These are phyloP conservation scores for Sceloporus tristichus DNA, from an alignment of 2,113 vertebrate species.

Conservation along the genomic window DNA sequence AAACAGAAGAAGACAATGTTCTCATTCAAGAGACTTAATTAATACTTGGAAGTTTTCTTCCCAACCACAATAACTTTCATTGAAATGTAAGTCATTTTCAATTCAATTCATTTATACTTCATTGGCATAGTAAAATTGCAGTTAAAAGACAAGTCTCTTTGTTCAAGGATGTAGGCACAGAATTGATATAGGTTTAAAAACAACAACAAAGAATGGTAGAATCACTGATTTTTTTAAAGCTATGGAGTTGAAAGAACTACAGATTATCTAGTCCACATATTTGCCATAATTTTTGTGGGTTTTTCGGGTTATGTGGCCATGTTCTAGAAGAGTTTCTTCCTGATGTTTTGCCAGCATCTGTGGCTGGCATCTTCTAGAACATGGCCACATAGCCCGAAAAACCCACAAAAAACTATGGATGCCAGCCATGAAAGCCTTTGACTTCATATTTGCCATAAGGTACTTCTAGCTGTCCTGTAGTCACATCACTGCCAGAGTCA, in stretches of 20 bases:
- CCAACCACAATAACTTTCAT: slow-evolving; percentile 23
- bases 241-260: background rate
- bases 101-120: slow-evolving; percentile 31
- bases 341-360: no score
- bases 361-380: no score
- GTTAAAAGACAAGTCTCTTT: slow-evolving; percentile 24
- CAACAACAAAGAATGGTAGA: background rate
- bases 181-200: background rate
- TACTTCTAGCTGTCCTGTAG: background rate
- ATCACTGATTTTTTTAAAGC: slow-evolving; percentile 4
- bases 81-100: slow-evolving; percentile 34
- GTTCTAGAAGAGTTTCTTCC: no score
- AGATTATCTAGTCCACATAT: background rate
- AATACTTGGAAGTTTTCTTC: slow-evolving; percentile 19
- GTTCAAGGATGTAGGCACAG: background rate
- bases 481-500: background rate
- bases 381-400: no score
- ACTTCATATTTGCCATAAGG: background rate
- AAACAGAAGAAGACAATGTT: slow-evolving; percentile 22
- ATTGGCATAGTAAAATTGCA: slow-evolving; percentile 21
- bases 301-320: no score
- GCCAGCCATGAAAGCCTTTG: no score
- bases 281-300: background rate
- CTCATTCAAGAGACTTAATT: slow-evolving; percentile 32
- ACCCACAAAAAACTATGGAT: no score